Conservation (phyloP, 1,140 invertebrate species). For the Teleogryllus occipitalis region DNA sequence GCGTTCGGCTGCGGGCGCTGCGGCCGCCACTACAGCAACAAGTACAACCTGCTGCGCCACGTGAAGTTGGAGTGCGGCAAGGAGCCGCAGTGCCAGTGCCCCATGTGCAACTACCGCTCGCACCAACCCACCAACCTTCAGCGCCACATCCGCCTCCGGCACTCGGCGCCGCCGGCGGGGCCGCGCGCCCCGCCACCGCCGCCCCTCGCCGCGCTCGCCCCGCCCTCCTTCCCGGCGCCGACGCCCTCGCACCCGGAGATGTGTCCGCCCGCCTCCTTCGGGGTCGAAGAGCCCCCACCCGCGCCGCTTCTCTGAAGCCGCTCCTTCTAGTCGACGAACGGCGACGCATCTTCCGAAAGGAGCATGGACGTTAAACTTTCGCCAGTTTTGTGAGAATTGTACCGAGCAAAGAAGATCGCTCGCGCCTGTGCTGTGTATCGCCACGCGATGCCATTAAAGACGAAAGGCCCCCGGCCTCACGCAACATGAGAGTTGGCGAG, state of each 20-base stretch:
- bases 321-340: too few relatives aligned
- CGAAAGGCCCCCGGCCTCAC: too few relatives aligned
- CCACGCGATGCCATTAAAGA: too few relatives aligned
- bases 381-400: too few relatives aligned
- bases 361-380: too few relatives aligned
- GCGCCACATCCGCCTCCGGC: constrained; percentile 14
- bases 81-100: constrained; percentile 32
- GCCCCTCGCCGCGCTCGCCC: not conserved
- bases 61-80: constrained; percentile 33
- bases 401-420: too few relatives aligned
- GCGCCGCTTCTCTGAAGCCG: too few relatives aligned
- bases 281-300: not conserved
- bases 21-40: constrained; percentile 7
- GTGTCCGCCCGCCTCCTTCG: not conserved
- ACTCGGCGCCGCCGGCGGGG: not conserved
- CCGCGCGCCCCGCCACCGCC: constrained; percentile 38
- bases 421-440: too few relatives aligned
- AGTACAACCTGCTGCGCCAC: constrained; percentile 31
- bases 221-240: not conserved
- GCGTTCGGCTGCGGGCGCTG: too few relatives aligned
- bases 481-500: too few relatives aligned
- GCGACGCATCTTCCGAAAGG: too few relatives aligned
- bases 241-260: not conserved
- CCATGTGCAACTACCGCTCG: constrained; percentile 26
- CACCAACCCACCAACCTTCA: constrained; percentile 21